Conservation (phyloP, 2,797 vertebrate species). For the Malacoctenus gilli region DNA sequence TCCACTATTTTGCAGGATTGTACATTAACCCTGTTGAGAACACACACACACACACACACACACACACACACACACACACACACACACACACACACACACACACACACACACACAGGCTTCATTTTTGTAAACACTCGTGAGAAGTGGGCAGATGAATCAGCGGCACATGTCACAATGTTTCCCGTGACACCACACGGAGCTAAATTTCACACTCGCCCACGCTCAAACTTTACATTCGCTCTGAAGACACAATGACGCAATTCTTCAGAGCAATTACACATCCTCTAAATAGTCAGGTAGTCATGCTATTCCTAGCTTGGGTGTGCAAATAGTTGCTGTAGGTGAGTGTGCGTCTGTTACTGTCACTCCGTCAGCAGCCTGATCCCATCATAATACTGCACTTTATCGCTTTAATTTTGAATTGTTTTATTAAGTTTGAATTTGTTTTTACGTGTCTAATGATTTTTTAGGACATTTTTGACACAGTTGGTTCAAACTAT, state of each 20-base stretch:
- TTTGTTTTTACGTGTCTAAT: no score
- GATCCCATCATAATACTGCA: no score
- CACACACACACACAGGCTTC: no score
- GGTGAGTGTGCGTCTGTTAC: no score
- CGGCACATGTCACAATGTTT: background rate
- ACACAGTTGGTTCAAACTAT: no score
- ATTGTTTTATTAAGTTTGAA: no score
- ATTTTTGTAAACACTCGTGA: no score
- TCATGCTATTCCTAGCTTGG: background rate
- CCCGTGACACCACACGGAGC: background rate
- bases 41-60: conserved; percentile 4
- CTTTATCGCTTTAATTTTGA: no score
- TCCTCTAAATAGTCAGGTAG: conserved; percentile 6
- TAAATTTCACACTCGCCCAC: background rate
- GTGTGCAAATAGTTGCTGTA: background rate
- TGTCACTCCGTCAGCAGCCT: no score
- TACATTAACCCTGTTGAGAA: no score
- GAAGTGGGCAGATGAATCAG: background rate
- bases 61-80: background rate
- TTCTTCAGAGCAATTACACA: conserved; percentile 1
- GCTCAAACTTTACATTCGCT: conserved; percentile 1
- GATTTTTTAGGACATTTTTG: no score
- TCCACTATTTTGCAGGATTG: background rate
- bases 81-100: no score
- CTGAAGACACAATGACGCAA: conserved; percentile 24